These are phyloP conservation scores for Cosmia trapezina DNA, from an alignment of 2,888 invertebrate species.

Conservation along the genomic window DNA sequence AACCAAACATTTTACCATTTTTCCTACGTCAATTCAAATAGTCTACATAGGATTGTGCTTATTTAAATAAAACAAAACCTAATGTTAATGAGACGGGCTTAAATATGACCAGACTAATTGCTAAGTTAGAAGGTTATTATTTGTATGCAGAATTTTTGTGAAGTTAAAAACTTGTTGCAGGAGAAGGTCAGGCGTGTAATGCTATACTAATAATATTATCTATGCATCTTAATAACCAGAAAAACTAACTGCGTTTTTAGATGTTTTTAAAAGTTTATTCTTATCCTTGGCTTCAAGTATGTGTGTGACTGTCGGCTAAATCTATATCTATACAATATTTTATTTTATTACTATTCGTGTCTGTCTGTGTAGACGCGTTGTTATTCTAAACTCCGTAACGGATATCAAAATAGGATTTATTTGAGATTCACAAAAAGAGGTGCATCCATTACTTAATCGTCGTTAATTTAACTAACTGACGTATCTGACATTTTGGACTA, in stretches of 20 bases:
- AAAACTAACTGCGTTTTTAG: neutral
- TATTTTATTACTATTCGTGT: too few species aligned
- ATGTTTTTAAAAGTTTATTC: neutral
- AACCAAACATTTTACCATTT: conserved; percentile 5
- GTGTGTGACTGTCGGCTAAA: neutral
- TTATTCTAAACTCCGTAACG: too few species aligned
- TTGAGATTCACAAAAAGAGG: too few species aligned
- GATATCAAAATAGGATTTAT: too few species aligned
- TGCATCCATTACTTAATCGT: too few species aligned
- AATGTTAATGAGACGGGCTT: neutral
- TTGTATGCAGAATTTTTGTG: neutral
- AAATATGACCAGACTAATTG: neutral
- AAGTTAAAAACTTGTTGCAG: neutral
- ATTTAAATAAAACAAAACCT: conserved; percentile 19
- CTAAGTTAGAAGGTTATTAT: neutral
- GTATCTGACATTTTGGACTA: too few species aligned
- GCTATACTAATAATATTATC: neutral
- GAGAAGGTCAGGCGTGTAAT: neutral
- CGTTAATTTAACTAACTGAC: too few species aligned
- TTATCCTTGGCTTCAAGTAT: neutral
- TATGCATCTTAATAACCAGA: neutral
- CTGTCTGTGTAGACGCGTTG: too few species aligned
- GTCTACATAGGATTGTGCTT: neutral
- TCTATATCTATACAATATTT: too few species aligned
- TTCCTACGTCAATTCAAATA: conserved; percentile 38